phyloP scores from a whole-genome alignment of 1,140 invertebrate species.

The Drosophila suzukii region DNA sequence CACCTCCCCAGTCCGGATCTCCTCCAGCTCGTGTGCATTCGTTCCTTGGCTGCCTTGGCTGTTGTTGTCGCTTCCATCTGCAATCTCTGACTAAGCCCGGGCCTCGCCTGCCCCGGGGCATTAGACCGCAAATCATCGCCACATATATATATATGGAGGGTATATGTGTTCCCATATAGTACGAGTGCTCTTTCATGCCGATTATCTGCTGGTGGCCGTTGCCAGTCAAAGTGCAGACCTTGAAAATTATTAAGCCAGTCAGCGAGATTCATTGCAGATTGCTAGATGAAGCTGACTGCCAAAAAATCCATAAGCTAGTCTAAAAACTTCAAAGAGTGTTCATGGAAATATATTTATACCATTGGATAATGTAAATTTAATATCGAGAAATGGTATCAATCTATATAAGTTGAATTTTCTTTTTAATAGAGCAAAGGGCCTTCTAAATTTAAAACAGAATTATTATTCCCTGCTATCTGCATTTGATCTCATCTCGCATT shows the following conservation, averaged over 20 bases:
- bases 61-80: slow-evolving; percentile 52
- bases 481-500: not conserved
- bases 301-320: slow-evolving; percentile 4
- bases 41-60: slow-evolving; percentile 22
- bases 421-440: too few species aligned
- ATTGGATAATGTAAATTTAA: too few species aligned
- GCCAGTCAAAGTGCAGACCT: slow-evolving; percentile 53
- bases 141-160: slow-evolving; percentile 11
- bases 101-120: slow-evolving; percentile 43
- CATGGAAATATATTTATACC: not conserved
- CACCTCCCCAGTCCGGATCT: not conserved
- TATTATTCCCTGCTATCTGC: not conserved
- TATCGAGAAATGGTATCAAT: too few species aligned
- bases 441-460: not conserved
- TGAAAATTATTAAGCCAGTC: slow-evolving; percentile 40
- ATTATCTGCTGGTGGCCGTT: slow-evolving; percentile 59
- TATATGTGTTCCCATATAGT: slow-evolving; percentile 7
- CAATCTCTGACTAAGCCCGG: slow-evolving; percentile 57
- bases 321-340: not conserved
- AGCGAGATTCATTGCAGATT: slow-evolving; percentile 20
- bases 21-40: slow-evolving; percentile 19
- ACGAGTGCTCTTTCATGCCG: slow-evolving; percentile 21
- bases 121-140: slow-evolving; percentile 60
- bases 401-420: too few species aligned
- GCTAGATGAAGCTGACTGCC: slow-evolving; percentile 3